Base-by-base conservation (phyloP, 2,113 vertebrate genomes). In the Hystrix brachyura region DNA sequence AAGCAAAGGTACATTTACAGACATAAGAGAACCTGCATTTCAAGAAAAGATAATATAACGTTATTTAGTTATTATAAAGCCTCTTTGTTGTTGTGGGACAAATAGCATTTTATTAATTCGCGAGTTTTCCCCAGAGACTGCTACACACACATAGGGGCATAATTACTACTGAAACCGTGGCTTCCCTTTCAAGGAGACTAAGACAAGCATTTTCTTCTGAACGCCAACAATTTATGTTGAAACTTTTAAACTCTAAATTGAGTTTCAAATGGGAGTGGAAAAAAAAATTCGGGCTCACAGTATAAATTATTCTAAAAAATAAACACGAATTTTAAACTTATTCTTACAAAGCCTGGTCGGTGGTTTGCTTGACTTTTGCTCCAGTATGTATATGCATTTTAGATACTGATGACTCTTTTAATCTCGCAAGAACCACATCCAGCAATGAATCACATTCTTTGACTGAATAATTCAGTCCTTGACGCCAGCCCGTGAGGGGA, bases 401-500 rank as follows among this genome's bases (percentile, higher is more conserved):
- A 97, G 98, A 93, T 97, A 97, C 88, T 97, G 97, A 98, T 97
- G 98, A 98, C 98, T 98, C 98, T 98, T 98, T 98, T 98, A 98
- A 98, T 98, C 96, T 98, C 67, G 96, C 96, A 43, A 98, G 98
- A 98, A 98, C 97, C 98, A 95, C 98, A 98, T 98, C 97, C 97
- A 97, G 98, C 97, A 98, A 98, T 98, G 99, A 99, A 98, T 99
- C 98, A 97, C 98, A 99, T 99, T 98, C 98, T 98, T 98, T 82
- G 97, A 98, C 98, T 98, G 98, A 99, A 99, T 99, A 99, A 99
- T 99, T 98, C 98, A 98, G 98, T 98, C 98, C 97, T 97, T 98
- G 98, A 98, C 98, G 98, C 99, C 98, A 98, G 96, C 98, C 98
- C 98, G 99, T 98, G 98, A 99, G 98, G 98, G 98, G 98, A 99